These are phyloP conservation scores for Megaustenia siamemsis DNA, from an alignment of 2,888 invertebrate genomes.

Conservation along the genomic window DNA sequence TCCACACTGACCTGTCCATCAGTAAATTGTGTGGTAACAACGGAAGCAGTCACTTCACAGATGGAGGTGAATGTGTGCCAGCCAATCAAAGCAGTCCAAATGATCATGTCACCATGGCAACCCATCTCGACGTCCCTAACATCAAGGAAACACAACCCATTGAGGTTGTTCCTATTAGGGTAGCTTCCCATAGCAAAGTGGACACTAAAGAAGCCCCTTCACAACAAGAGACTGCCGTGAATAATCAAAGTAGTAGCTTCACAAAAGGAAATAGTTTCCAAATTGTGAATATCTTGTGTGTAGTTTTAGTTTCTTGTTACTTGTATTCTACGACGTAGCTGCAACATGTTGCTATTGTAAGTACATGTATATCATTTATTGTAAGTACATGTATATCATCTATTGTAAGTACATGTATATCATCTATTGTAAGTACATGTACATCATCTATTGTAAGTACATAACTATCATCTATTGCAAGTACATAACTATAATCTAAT, in stretches of 20 bases:
- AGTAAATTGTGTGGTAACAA: slow-evolving; percentile 15
- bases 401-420: too few species aligned
- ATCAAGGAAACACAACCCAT: slow-evolving; percentile 1
- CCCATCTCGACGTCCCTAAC: neutral
- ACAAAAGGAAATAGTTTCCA: neutral
- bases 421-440: too few species aligned
- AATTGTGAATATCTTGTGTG: neutral
- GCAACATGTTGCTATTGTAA: too few species aligned
- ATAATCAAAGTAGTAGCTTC: neutral
- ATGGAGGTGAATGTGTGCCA: neutral
- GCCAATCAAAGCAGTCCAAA: neutral
- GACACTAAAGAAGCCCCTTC: neutral
- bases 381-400: too few species aligned
- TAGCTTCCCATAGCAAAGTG: slow-evolving; percentile 14
- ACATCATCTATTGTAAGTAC: too few species aligned
- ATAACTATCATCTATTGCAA: too few species aligned
- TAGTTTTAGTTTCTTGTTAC: neutral
- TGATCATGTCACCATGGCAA: neutral
- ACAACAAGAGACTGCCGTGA: neutral
- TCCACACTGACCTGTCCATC: neutral
- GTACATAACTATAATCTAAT: too few species aligned
- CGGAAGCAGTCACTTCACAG: neutral
- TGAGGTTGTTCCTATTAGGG: neutral
- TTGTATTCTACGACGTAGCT: too few species aligned
- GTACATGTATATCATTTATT: too few species aligned